Conservation (phyloP, 2,113 vertebrate genomes). For the Petromus typicus region DNA sequence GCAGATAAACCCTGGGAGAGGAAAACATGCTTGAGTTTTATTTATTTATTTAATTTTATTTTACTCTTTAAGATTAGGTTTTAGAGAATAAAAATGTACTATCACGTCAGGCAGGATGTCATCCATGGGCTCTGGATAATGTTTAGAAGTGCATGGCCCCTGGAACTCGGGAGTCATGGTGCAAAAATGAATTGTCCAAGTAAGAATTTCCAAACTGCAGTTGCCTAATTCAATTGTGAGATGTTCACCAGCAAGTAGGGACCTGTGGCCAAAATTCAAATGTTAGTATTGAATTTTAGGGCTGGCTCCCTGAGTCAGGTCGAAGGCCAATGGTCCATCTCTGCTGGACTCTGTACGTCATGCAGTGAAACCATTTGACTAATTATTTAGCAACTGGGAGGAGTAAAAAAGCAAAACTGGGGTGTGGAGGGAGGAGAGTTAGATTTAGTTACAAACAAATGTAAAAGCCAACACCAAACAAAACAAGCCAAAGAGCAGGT, state of each 20-base stretch:
- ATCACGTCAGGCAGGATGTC: not conserved
- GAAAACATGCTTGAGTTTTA: not conserved
- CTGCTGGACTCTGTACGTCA: constrained; percentile 66
- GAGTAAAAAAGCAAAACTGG: constrained; percentile 74
- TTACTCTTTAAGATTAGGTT: constrained; percentile 46
- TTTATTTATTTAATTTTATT: constrained; percentile 35
- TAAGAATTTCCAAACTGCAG: constrained; percentile 47
- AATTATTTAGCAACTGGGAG: constrained; percentile 83
- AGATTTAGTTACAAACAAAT: not conserved
- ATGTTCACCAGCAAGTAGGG: constrained; percentile 69
- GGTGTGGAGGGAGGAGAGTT: not conserved
- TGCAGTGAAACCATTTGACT: constrained; percentile 82
- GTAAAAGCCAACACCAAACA: not conserved
- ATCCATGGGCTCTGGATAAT: not conserved
- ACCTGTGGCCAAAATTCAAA: constrained; percentile 68
- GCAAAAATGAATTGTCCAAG: constrained; percentile 65
- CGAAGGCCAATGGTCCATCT: constrained; percentile 80
- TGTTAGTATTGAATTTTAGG: constrained; percentile 33
- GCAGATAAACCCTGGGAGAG: constrained; percentile 68
- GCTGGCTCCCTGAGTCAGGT: constrained; percentile 77
- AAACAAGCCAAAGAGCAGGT: not conserved
- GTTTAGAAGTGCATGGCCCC: not conserved
- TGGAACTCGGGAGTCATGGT: not conserved
- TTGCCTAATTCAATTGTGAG: constrained; percentile 74
- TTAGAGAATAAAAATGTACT: constrained; percentile 4